Conservation (phyloP, 2,113 vertebrate genomes). For the Probosciger aterrimus region DNA sequence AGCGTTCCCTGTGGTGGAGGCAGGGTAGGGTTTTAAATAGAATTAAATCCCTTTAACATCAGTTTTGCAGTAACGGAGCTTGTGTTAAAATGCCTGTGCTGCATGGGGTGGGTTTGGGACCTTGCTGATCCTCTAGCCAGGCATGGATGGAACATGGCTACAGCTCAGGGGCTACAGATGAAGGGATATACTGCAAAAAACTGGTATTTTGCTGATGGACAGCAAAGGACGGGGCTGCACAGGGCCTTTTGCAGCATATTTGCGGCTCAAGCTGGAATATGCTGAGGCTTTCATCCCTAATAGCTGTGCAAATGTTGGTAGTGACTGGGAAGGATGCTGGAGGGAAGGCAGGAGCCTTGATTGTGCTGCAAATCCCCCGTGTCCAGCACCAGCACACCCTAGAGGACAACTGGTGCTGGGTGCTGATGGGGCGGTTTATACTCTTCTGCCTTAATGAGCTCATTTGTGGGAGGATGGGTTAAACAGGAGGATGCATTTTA, state of each 20-base stretch:
- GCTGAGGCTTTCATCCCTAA: background rate
- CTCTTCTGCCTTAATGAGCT: background rate
- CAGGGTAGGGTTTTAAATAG: constrained; percentile 48
- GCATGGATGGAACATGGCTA: rapidly evolving
- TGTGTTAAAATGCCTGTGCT: background rate
- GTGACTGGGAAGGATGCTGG: background rate
- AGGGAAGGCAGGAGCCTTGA: rapidly evolving
- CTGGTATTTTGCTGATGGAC: background rate
- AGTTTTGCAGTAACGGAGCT: background rate
- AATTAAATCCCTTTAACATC: constrained; percentile 23
- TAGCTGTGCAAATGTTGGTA: background rate
- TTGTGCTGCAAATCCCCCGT: background rate
- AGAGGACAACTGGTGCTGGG: background rate
- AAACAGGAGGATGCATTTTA: background rate
- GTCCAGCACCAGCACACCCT: background rate
- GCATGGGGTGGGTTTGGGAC: background rate
- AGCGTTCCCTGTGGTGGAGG: background rate
- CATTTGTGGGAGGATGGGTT: background rate
- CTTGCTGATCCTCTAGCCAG: rapidly evolving
- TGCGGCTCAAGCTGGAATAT: too few relatives aligned
- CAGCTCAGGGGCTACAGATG: background rate
- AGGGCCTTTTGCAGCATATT: background rate
- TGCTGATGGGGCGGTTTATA: background rate
- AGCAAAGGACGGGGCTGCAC: background rate
- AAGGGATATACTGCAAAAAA: background rate